Base-by-base conservation (phyloP, 2,888 invertebrate species). In the Halictus ligatus region DNA sequence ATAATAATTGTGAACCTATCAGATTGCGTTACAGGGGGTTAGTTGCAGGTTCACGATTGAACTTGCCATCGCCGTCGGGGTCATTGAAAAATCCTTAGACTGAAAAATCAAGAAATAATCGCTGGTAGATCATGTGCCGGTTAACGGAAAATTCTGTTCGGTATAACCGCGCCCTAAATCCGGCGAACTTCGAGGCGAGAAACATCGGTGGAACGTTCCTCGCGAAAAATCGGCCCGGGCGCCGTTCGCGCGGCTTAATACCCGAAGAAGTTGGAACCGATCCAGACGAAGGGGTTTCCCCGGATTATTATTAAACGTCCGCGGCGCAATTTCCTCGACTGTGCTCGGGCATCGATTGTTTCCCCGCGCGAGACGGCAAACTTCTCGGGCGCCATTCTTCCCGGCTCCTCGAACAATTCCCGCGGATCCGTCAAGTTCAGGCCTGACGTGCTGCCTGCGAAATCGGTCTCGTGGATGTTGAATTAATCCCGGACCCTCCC, bases 191-290 rank as follows among this genome's bases (percentile, higher is more conserved):
- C 58, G 1, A 18, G 43, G 64, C n/a, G 50, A 12, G 29, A 48
- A 46, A 54, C 13, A 15, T 29, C 12, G 10, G 54, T 21, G 18
- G 10, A 15, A 29, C 60, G 60, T 25, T 29, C 29, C 29, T n/a
- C 60, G 13, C 12, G 60, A 64, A 64, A 64, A 69, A 69, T 69
- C 69, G 75, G 54, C 15, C 75, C 72, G 64, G 79, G 25, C 60
- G 60, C 75, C 54, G 72, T 71, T 72, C 79, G 69, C 72, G 69
- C 73, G 73, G 79, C 82, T 80, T 82, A 77, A 86, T 79, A 81
- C 76, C 78, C 75, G 81, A 78, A 80, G 77, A 82, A 85, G 79
- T 86, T 87, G 87, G 87, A 87, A 87, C 82, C 82, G 72, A 85
- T 87, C 87, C 87, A 87, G 87, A 86, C 86, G 85, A 87, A 85